Evolutionary conservation across 2,113 vertebrate species (phyloP).

Genomic region (Syngnathus floridae): DNA sequence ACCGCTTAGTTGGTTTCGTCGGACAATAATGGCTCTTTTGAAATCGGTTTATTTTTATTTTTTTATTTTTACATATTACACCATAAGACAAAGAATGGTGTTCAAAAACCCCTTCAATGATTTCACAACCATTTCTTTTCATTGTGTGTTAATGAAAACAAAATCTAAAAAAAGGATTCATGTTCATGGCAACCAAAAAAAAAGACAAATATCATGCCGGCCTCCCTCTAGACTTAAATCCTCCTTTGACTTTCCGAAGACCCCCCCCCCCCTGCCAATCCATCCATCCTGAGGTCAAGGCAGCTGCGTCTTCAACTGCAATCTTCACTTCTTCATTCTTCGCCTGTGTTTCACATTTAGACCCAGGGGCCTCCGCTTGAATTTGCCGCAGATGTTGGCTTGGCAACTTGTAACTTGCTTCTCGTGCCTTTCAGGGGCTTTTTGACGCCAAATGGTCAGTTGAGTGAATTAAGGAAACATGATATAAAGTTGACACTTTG

Average conservation of each 20-base stretch:
- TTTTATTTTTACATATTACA: too few species aligned
- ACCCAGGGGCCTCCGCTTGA: neutral
- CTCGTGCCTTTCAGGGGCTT: neutral
- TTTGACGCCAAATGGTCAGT: neutral
- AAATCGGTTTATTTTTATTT: neutral
- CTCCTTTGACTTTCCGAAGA: neutral
- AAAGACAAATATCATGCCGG: neutral
- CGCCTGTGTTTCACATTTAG: constrained; percentile 9
- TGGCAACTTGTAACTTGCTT: neutral
- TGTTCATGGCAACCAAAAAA: neutral
- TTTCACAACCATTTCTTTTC: too few species aligned
- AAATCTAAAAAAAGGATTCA: neutral
- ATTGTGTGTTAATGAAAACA: too few species aligned
- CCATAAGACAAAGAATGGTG: too few species aligned
- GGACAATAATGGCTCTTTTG: neutral
- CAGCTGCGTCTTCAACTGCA: neutral
- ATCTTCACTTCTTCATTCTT: constrained; percentile 1
- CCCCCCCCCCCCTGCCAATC: neutral
- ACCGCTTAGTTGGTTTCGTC: neutral
- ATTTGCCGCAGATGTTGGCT: neutral
- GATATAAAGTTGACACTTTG: neutral
- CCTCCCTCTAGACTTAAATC: neutral
- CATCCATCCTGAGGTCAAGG: neutral
- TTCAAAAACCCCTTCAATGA: too few species aligned
- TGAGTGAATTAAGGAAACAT: neutral